These are phyloP conservation scores for Spatulosminthurus flaviceps DNA, from an alignment of 2,888 invertebrate genomes.

Conservation along the genomic window DNA sequence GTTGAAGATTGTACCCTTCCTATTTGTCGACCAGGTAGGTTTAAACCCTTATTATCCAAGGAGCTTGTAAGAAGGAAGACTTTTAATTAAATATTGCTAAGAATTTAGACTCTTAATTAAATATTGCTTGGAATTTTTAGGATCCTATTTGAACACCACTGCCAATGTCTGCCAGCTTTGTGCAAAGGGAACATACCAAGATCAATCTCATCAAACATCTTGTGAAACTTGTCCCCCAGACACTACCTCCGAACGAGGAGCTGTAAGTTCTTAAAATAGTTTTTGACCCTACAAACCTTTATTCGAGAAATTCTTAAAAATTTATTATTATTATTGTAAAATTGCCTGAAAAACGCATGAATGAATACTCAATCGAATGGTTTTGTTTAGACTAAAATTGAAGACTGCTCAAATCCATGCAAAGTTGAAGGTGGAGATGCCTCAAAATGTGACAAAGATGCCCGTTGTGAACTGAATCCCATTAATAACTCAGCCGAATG, in stretches of 20 bases:
- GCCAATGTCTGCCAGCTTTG: constrained; percentile 87
- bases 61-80: too few relatives aligned
- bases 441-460: constrained; percentile 87
- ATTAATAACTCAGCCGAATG: constrained; percentile 93
- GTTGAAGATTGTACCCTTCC: constrained; percentile 93
- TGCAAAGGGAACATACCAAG: constrained; percentile 88
- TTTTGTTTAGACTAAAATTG: constrained; percentile 74
- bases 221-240: constrained; percentile 90
- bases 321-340: constrained; percentile 18
- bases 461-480: constrained; percentile 81
- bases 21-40: constrained; percentile 78
- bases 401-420: constrained; percentile 90
- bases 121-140: constrained; percentile 66
- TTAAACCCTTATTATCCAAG: too few relatives aligned
- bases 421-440: constrained; percentile 81
- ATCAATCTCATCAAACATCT: constrained; percentile 85
- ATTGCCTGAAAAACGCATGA: too few relatives aligned
- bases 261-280: too few relatives aligned
- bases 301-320: too few relatives aligned
- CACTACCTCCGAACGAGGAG: constrained; percentile 85
- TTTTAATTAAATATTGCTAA: too few relatives aligned
- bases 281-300: too few relatives aligned
- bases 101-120: too few relatives aligned
- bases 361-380: too few relatives aligned
- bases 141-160: constrained; percentile 85